Percentiles rank a stretch among this genome's conserved stretches.
Conservation (phyloP, 2,113 vertebrate genomes). For the Tenrec ecaudatus region DNA sequence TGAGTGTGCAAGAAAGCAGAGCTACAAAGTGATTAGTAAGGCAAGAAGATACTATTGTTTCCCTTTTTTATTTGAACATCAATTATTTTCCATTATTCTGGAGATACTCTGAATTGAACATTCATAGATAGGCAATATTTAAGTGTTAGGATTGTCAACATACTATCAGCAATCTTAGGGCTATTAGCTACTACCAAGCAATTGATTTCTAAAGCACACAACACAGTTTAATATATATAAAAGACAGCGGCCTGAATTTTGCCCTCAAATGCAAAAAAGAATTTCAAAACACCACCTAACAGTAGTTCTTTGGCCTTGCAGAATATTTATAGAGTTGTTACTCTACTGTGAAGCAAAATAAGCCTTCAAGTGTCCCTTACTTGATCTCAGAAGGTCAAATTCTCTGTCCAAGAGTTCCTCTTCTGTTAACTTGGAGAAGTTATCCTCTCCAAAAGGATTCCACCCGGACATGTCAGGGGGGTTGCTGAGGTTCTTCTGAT, state of each 20-base stretch:
- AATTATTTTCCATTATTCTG: constrained; percentile 35
- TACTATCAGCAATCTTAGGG: constrained; percentile 67
- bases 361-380: constrained; percentile 94
- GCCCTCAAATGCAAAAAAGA: constrained; percentile 88
- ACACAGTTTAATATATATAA: constrained; percentile 47
- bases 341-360: constrained; percentile 91
- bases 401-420: constrained; percentile 98
- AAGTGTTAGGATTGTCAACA: constrained; percentile 58
- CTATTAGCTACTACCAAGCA: constrained; percentile 69
- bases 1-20: constrained; percentile 80
- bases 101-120: constrained; percentile 75
- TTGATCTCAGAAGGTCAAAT: constrained; percentile 98
- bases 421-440: constrained; percentile 97
- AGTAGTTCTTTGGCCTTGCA: constrained; percentile 79
- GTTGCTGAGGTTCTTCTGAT: constrained; percentile 89
- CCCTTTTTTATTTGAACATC: constrained; percentile 71
- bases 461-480: constrained; percentile 99
- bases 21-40: constrained; percentile 77
- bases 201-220: constrained; percentile 68
- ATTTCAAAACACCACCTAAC: constrained; percentile 74
- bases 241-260: constrained; percentile 76
- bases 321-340: constrained; percentile 79
- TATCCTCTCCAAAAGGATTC: constrained; percentile 99
- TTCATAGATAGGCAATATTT: constrained; percentile 66
- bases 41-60: constrained; percentile 80